phyloP scores from a whole-genome alignment of 2,888 invertebrate species.

The Rhyacophila evoluta region DNA sequence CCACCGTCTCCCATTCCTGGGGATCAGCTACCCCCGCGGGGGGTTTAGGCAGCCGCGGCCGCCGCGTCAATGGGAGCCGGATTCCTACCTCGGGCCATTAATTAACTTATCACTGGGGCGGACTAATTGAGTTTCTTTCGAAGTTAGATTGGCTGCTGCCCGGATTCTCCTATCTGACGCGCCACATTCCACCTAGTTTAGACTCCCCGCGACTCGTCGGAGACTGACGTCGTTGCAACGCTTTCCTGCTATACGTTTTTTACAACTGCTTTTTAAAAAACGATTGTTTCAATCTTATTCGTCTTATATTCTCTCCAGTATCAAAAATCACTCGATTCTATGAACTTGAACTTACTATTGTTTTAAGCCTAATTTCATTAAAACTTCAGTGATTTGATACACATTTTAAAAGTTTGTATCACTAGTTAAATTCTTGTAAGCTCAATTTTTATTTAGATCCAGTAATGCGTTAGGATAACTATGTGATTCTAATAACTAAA shows the following conservation, averaged over 20 bases:
- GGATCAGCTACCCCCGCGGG: neutral
- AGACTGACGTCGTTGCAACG: neutral
- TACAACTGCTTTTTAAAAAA: neutral
- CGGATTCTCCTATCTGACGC: slow-evolving; percentile 47
- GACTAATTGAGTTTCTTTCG: slow-evolving; percentile 55
- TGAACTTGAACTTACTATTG: too few relatives aligned
- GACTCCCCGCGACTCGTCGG: slow-evolving; percentile 12
- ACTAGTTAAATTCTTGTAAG: too few relatives aligned
- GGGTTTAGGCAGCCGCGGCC: slow-evolving; percentile 26
- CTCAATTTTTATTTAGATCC: too few relatives aligned
- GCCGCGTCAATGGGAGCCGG: slow-evolving; percentile 43
- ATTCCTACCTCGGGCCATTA: slow-evolving; percentile 54
- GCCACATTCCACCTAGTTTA: slow-evolving; percentile 38
- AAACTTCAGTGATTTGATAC: too few relatives aligned
- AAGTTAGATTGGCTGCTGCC: slow-evolving; percentile 55
- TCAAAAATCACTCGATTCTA: too few relatives aligned
- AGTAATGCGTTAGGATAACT: too few relatives aligned
- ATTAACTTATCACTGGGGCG: slow-evolving; percentile 55
- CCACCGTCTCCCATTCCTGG: neutral
- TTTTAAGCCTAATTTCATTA: too few relatives aligned
- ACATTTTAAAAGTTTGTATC: too few relatives aligned
- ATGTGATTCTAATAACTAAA: too few relatives aligned
- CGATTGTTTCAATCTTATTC: neutral
- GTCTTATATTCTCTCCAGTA: neutral
- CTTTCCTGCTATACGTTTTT: neutral